These are phyloP conservation scores for Daphoenositta chrysoptera DNA, from an alignment of 2,113 vertebrate genomes.

Conservation along the genomic window DNA sequence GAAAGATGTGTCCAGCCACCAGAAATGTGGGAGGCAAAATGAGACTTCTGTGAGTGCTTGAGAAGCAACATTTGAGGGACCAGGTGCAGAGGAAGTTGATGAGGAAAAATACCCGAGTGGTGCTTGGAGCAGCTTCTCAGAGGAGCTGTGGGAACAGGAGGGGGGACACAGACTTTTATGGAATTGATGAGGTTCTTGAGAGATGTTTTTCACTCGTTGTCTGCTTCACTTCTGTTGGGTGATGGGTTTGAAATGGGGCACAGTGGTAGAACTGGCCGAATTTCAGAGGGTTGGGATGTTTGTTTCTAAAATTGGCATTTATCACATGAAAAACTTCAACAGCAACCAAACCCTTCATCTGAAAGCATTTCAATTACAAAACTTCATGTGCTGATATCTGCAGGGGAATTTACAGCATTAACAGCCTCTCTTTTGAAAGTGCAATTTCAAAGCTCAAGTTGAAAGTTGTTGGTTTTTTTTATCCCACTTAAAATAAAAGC, in stretches of 20 bases:
- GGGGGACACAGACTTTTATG: not conserved
- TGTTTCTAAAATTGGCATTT: not conserved
- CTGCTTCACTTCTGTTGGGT: not conserved
- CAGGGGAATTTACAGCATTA: not conserved
- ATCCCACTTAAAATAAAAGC: not conserved
- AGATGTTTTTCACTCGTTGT: not conserved
- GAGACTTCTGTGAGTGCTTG: not conserved
- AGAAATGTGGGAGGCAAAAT: not conserved
- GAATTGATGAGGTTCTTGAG: not conserved
- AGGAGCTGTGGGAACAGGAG: not conserved
- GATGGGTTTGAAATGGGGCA: not conserved
- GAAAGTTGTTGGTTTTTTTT: not conserved
- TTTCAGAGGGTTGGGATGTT: not conserved
- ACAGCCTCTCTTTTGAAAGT: not conserved
- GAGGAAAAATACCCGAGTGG: not conserved
- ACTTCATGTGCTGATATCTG: not conserved
- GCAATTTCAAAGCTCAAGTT: not conserved
- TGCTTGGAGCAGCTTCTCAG: not conserved
- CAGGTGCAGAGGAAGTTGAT: rapidly evolving
- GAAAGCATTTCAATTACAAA: not conserved
- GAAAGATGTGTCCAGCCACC: not conserved
- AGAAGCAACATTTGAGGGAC: not conserved
- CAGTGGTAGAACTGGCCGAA: not conserved
- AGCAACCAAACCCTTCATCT: not conserved
- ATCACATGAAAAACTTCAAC: not conserved